Evolutionary conservation across 2,113 vertebrate genomes (phyloP).

Genomic region (Gallinago media): DNA sequence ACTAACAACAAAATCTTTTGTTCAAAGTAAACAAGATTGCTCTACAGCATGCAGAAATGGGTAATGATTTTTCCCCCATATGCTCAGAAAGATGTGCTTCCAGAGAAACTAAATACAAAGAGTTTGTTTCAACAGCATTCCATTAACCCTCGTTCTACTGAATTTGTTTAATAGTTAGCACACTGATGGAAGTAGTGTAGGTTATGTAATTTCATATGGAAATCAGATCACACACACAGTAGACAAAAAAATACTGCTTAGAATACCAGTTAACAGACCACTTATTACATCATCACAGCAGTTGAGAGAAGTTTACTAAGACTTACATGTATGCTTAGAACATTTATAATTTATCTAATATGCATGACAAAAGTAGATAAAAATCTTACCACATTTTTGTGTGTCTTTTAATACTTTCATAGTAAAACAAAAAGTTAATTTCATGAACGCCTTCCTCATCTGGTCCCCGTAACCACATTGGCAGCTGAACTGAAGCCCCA

Average conservation of each 20-base stretch:
- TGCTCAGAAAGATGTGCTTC: neutral
- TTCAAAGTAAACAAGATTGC: neutral
- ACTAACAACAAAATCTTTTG: neutral
- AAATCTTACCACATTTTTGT: slow-evolving; percentile 86
- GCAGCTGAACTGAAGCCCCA: slow-evolving; percentile 90
- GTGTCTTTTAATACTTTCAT: slow-evolving; percentile 88
- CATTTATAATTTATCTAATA: neutral
- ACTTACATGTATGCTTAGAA: neutral
- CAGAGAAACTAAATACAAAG: neutral
- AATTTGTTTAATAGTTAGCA: neutral
- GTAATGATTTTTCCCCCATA: neutral
- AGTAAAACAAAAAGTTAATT: slow-evolving; percentile 98
- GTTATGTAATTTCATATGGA: neutral
- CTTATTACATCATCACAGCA: neutral
- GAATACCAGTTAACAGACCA: neutral
- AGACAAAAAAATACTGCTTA: neutral
- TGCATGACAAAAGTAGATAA: neutral
- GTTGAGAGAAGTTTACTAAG: neutral
- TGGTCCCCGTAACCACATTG: slow-evolving; percentile 95
- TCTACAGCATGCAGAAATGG: neutral
- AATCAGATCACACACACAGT: neutral
- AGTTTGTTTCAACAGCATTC: neutral
- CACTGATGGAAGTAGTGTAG: neutral
- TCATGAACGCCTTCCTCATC: slow-evolving; percentile 98
- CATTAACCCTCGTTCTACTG: neutral